Evolutionary conservation across 2,797 vertebrate species (phyloP), one percentile per base, ranked within the genome.

Genomic region (Kryptopterus vitreolus): DNA sequence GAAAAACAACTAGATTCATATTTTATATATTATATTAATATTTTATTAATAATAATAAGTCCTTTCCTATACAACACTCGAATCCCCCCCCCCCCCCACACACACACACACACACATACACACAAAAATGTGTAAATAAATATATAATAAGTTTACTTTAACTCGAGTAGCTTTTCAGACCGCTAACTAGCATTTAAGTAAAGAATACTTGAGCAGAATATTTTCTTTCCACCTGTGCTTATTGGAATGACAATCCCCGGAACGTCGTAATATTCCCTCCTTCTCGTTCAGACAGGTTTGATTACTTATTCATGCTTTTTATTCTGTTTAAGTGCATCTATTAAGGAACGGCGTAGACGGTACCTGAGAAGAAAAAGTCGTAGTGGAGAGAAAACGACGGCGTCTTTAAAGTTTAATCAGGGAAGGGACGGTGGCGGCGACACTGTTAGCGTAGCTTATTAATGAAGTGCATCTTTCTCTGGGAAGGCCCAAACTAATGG

Each of bases 381-480:
- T n/a, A n/a, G 62, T 65, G 22, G 43, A 76, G 65, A 70, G 52
- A 78, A n/a, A n/a, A n/a, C n/a, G 74, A 76, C 55, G 61, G 58
- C 26, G 26, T 69, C 72, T 79, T 84, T 85, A 77, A 86, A 89
- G 87, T 84, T 88, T 76, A 82, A 87, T 83, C 52, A 38, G 52
- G 73, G 76, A 82, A 38, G 52, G 73, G 76, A 82, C 82, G 88
- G 84, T 87, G 83, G 69, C 82, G 59, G 80, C 88, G 89, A 93
- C 88, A 88, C 38, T 24, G 0, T 76, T 61, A 59, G 88, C 84
- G 20, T 85, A 81, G 77, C 85, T 91, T 91, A 90, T 91, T 92
- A 93, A 93, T 93, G 91, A 93, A 92, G 91, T 89, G 90, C 89
- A 89, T 92, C 91, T 92, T 90, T 88, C 89, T 92, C 90, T 89